Evolutionary conservation across 1,140 invertebrate species (phyloP).

Genomic region (Ditylenchus dipsaci): DNA sequence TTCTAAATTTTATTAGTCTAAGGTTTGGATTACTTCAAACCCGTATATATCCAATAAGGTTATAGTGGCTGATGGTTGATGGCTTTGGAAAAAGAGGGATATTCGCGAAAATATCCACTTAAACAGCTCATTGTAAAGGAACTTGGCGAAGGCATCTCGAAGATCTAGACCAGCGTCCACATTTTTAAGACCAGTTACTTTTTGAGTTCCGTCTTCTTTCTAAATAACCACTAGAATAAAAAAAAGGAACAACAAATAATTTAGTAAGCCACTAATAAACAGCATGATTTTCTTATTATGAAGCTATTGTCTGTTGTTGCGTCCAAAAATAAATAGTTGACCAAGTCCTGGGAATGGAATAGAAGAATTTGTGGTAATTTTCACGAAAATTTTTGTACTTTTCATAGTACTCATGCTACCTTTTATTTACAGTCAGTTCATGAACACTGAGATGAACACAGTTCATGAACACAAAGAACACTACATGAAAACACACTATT

Average conservation of each 20-base stretch:
- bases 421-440: no score
- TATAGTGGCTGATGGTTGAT: conserved; percentile 12
- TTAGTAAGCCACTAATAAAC: conserved; percentile 3
- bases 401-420: no score
- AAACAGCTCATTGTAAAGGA: conserved; percentile 30
- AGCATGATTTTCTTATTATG: no score
- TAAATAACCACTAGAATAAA: neutral
- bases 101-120: conserved; percentile 32
- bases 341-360: no score
- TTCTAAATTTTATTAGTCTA: no score
- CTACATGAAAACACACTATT: no score
- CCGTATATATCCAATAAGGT: conserved; percentile 23
- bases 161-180: conserved; percentile 28
- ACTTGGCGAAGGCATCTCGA: conserved; percentile 37
- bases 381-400: no score
- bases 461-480: no score
- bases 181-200: conserved; percentile 4
- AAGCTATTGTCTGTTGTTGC: no score
- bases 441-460: no score
- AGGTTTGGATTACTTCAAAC: conserved; percentile 11
- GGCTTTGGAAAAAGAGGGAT: conserved; percentile 25
- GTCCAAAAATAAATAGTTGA: no score
- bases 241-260: neutral
- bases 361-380: no score
- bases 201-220: neutral